A percentile compares a stretch with the other conserved stretches of the same genome.
Conservation (phyloP, 2,888 invertebrate genomes). For the Sphaerophoria rueppellii region DNA sequence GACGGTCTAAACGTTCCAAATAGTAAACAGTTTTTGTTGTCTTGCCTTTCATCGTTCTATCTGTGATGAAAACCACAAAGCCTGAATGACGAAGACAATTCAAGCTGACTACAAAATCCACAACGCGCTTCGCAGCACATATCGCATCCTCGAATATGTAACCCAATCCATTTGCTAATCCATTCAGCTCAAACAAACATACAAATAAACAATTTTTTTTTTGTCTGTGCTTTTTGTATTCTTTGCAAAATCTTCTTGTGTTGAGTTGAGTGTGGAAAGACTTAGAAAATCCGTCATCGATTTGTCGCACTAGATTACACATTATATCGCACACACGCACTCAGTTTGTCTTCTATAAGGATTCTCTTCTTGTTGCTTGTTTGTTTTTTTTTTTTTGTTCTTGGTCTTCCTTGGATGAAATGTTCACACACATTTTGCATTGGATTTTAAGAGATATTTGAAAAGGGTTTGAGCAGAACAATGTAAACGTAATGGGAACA, state of each 20-base stretch:
- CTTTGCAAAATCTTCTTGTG: constrained; percentile 21
- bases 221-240: background rate
- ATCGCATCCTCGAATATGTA: constrained; percentile 20
- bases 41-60: background rate
- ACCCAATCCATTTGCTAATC: constrained; percentile 62
- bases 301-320: constrained; percentile 53
- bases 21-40: too few species aligned
- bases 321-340: background rate
- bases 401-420: constrained; percentile 1
- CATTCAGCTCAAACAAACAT: constrained; percentile 8
- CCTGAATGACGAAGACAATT: background rate
- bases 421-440: background rate
- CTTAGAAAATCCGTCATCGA: constrained; percentile 47
- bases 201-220: background rate
- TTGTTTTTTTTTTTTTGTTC: background rate
- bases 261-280: constrained; percentile 40
- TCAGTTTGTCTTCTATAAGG: constrained; percentile 52
- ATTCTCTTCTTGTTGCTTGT: constrained; percentile 24
- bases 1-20: too few species aligned
- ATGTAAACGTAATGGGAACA: constrained; percentile 27
- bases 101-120: background rate
- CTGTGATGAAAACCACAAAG: background rate
- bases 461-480: background rate
- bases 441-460: constrained; percentile 10
- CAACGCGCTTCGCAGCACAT: background rate